Percentiles rank a stretch among this genome's conserved stretches.
phyloP scores from a whole-genome alignment of 2,113 vertebrate genomes.

The Paracyprichromis sp. region DNA sequence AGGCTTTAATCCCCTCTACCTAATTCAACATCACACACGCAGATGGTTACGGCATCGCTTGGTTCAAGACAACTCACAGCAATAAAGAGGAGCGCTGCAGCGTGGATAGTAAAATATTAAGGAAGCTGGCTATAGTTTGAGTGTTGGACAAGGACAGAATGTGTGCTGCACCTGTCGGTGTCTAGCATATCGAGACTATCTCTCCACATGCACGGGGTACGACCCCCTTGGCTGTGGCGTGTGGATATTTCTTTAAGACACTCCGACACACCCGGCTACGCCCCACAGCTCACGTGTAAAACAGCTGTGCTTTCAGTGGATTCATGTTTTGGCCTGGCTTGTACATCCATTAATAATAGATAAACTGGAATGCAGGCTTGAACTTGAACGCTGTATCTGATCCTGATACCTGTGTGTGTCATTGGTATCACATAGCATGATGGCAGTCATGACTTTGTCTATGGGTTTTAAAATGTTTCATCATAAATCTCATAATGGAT shows the following conservation, averaged over 20 bases:
- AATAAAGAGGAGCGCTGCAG: neutral
- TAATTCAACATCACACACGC: neutral
- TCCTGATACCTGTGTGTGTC: neutral
- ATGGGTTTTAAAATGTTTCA: neutral
- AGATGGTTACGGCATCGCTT: neutral
- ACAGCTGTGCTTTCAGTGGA: neutral
- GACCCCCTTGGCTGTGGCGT: neutral
- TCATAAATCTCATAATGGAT: neutral
- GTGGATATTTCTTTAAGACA: neutral
- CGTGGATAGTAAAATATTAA: slow-evolving; percentile 35
- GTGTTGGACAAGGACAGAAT: neutral
- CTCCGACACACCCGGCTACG: accelerated
- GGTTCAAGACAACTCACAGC: neutral
- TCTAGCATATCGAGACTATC: neutral
- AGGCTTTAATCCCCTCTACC: neutral
- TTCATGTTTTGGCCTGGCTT: neutral
- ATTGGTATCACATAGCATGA: neutral
- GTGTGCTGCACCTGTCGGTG: neutral
- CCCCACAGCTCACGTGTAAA: accelerated
- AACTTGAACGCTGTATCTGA: neutral
- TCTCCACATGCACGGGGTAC: neutral
- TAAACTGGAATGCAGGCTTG: neutral
- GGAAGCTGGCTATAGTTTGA: slow-evolving; percentile 17
- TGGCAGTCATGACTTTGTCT: neutral
- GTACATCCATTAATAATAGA: slow-evolving; percentile 16